Evolutionary conservation across 2,888 invertebrate genomes (phyloP), one percentile per base, ranked within the genome.

Genomic region (Mythimna loreyi): DNA sequence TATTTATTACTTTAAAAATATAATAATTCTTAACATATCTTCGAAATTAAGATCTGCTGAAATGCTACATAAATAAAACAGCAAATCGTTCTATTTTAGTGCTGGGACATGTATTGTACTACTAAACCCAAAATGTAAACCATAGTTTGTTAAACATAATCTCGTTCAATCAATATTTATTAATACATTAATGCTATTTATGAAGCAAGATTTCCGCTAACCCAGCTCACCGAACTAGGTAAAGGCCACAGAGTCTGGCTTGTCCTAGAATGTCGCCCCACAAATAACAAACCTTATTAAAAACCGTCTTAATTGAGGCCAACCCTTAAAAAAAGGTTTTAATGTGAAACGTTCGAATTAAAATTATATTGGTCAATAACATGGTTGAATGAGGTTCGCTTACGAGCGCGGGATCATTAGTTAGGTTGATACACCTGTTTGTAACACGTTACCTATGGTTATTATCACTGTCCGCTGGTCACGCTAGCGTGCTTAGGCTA

Each of bases 401-500:
- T 55, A 55, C 45, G n/a, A 49, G 47, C 30, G 65, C 50, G 49
- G 36, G 25, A 52, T 78, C 45, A 72, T 78, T 78, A 68, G 50
- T 52, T 47, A 52, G 52, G 47, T 58, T 72, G 62, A 77, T 77
- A 70, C 67, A 73, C 67, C 73, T 80, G 83, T 86, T 80, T 74
- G 78, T 81, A 60, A 83, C 67, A 72, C 74, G 85, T 81, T 81
- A 73, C 77, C 84, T 80, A 86, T 78, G 73, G 83, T 77, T 84
- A 82, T 81, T 85, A 82, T 78, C 82, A 81, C 61, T 75, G 65
- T 67, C 65, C 70, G 67, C 75, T 63, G 82, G 75, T 87, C 87
- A 89, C 87, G 88, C 84, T 83, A 75, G 73, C 81, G 73, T 82
- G 81, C 80, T 86, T 89, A 88, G 89, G 89, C 89, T 90, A 91